phyloP scores from a whole-genome alignment of 2,888 invertebrate species.

The Sarcophaga subvicina region DNA sequence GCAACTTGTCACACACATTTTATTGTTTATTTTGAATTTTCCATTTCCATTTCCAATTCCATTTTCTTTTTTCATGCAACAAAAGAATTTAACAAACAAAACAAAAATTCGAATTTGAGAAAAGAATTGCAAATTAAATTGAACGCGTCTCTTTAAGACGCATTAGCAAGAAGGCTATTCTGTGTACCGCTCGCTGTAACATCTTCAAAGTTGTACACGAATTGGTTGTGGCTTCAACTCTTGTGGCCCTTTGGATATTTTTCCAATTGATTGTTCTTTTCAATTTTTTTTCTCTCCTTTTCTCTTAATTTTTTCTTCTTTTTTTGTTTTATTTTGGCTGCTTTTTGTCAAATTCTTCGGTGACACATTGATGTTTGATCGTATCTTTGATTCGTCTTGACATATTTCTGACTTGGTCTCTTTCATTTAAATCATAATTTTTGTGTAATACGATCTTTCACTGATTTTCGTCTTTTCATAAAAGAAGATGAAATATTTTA shows the following conservation, averaged over 20 bases:
- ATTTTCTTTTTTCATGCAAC: no score
- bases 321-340: background rate
- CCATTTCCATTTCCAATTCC: background rate
- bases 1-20: background rate
- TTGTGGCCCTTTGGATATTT: background rate
- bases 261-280: background rate
- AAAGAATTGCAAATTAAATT: slow-evolving; percentile 28
- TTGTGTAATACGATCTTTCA: slow-evolving; percentile 66
- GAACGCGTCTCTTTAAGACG: slow-evolving; percentile 54
- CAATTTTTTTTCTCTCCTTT: slow-evolving; percentile 13
- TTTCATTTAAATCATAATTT: slow-evolving; percentile 54
- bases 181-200: slow-evolving; percentile 38
- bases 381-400: slow-evolving; percentile 66
- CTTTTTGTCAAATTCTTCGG: slow-evolving; percentile 23
- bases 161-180: slow-evolving; percentile 63
- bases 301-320: slow-evolving; percentile 5
- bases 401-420: slow-evolving; percentile 53
- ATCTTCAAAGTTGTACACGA: no score
- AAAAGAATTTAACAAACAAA: no score
- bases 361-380: slow-evolving; percentile 64
- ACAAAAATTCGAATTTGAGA: background rate
- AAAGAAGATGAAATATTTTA: background rate
- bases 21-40: no score
- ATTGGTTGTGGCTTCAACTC: background rate
- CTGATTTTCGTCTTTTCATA: slow-evolving; percentile 43